Base-by-base conservation (phyloP, 2,888 invertebrate genomes). In the Athetis lepigone region DNA sequence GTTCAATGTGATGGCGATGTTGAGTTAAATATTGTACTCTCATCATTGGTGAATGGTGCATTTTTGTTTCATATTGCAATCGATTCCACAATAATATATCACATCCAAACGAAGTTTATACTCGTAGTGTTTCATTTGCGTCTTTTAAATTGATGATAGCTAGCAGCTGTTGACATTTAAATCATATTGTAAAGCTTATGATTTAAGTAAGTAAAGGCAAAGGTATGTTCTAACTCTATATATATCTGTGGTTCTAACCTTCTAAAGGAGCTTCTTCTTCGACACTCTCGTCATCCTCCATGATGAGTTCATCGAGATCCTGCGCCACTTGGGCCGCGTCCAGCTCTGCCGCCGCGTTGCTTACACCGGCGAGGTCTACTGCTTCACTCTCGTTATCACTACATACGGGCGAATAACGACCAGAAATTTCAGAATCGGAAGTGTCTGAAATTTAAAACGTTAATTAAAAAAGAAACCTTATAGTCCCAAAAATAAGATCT, bases 371-470 rank as follows among this genome's bases (percentile, higher is more conserved):
- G 18, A 80, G 39, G 46, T 83, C 84, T 2, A 83, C 84, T 2
- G 82, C 79, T 13, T 91, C 92, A 2, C 79, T 85, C 13, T 93
- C 94, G 21, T 84, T 84, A 21, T 94, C 94, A 75, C 96, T 96
- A 80, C 96, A 97, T 21, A 97, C 96, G 0, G 97, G 97, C 56
- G 97, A 97, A 83, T 96, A 96, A 51, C 96, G 95, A 19, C 96
- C 96, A 0, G 96, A 96, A 73, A 94, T 89, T 73, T 95, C 95
- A 0, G 95, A 95, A 85, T 96, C 96, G 1, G 95, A 95, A 77
- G 92, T 93, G 39, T 94, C 95, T 95, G 85, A 25, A 70, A 72
- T 52, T 18, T 7, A 16, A 56, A 56, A 9, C 9, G n/a, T 8
- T n/a, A 36, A 7, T 27, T 27, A 9, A 27, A 67, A 37, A 56